Percentiles rank a stretch among this genome's conserved stretches.
phyloP scores from a whole-genome alignment of 1,140 invertebrate species.

The Apis laboriosa region DNA sequence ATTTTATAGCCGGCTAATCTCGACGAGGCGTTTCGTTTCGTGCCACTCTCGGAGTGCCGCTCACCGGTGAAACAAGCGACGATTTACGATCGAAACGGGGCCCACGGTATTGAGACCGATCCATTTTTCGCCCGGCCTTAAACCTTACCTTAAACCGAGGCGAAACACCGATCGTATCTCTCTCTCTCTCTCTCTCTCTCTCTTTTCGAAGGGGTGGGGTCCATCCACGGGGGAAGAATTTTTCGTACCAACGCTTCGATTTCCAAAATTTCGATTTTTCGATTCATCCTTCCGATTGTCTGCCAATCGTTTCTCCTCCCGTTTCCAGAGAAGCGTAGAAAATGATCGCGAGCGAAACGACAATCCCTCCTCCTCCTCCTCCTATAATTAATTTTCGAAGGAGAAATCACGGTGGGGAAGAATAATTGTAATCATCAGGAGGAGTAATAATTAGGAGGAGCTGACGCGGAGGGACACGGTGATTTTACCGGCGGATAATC shows the following conservation, averaged over 20 bases:
- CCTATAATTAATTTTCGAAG: conserved; percentile 21
- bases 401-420: conserved; percentile 25
- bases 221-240: not conserved
- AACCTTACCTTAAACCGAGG: conserved; percentile 18
- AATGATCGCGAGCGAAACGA: no score
- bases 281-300: no score
- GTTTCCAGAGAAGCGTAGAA: no score
- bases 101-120: conserved; percentile 41
- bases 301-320: no score
- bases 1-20: conserved; percentile 55
- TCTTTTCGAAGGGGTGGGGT: not conserved
- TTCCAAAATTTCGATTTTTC: no score
- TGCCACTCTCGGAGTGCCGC: conserved; percentile 15
- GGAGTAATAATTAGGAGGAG: no score
- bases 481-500: conserved; percentile 51
- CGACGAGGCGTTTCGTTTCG: conserved; percentile 41
- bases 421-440: no score
- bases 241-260: no score
- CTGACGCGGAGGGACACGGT: conserved; percentile 5
- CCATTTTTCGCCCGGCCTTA: conserved; percentile 39
- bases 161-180: conserved; percentile 36
- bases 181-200: not conserved
- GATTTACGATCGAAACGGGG: conserved; percentile 39
- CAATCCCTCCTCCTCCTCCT: not conserved
- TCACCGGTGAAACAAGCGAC: not conserved